phyloP scores from a whole-genome alignment of 1,140 invertebrate species.

The Samia ricini region DNA sequence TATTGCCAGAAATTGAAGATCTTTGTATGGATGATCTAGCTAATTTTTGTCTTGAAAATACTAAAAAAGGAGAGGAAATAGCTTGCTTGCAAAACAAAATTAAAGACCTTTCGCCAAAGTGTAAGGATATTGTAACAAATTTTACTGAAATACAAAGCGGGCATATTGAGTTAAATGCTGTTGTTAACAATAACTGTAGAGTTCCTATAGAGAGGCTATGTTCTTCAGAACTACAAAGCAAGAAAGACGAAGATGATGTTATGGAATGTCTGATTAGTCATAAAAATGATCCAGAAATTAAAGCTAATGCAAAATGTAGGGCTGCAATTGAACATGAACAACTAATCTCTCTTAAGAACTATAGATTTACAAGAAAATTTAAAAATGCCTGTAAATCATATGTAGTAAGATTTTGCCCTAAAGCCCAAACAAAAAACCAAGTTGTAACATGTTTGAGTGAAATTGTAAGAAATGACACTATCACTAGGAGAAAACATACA shows the following conservation, averaged over 20 bases:
- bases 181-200: slow-evolving; percentile 90
- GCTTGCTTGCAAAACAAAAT: slow-evolving; percentile 95
- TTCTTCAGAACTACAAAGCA: slow-evolving; percentile 81
- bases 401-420: slow-evolving; percentile 89
- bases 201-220: slow-evolving; percentile 91
- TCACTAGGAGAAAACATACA: slow-evolving; percentile 85
- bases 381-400: slow-evolving; percentile 94
- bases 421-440: slow-evolving; percentile 88
- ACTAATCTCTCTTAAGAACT: slow-evolving; percentile 95
- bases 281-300: slow-evolving; percentile 91
- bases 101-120: slow-evolving; percentile 82
- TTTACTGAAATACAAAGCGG: slow-evolving; percentile 94
- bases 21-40: slow-evolving; percentile 92
- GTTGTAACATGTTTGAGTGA: slow-evolving; percentile 95
- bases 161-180: slow-evolving; percentile 90
- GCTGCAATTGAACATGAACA: slow-evolving; percentile 97
- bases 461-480: slow-evolving; percentile 92
- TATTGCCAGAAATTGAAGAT: slow-evolving; percentile 96
- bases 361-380: slow-evolving; percentile 96
- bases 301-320: slow-evolving; percentile 89
- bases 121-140: slow-evolving; percentile 87
- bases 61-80: slow-evolving; percentile 92
- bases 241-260: slow-evolving; percentile 89
- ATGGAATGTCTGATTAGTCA: slow-evolving; percentile 96
- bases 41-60: slow-evolving; percentile 89